These are phyloP conservation scores for Tetanocera ferruginea DNA, from an alignment of 2,888 invertebrate genomes.

Conservation along the genomic window DNA sequence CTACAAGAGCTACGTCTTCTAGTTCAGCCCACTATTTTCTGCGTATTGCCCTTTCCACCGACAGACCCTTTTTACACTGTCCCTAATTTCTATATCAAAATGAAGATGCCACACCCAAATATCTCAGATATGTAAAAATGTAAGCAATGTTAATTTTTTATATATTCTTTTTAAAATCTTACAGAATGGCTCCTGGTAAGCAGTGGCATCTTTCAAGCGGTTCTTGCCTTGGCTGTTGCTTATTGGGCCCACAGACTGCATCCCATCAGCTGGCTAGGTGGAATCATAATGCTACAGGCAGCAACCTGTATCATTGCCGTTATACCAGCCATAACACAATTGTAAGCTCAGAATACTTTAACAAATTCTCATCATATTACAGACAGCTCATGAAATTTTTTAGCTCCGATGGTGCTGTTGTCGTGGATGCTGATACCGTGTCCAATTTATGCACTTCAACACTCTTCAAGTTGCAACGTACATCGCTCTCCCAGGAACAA, in stretches of 20 bases:
- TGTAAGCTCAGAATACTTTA: slow-evolving; percentile 54
- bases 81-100: too few species aligned
- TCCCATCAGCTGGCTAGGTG: slow-evolving; percentile 74
- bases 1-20: too few species aligned
- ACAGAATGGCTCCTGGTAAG: slow-evolving; percentile 74
- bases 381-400: neutral
- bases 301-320: slow-evolving; percentile 71
- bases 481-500: slow-evolving; percentile 56
- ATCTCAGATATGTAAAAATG: too few species aligned
- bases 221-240: slow-evolving; percentile 72
- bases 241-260: slow-evolving; percentile 75
- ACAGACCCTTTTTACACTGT: too few species aligned
- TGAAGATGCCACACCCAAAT: too few species aligned
- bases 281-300: slow-evolving; percentile 72
- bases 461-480: slow-evolving; percentile 41
- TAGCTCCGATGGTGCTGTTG: slow-evolving; percentile 54
- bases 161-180: slow-evolving; percentile 48
- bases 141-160: too few species aligned
- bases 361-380: neutral
- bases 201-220: slow-evolving; percentile 72
- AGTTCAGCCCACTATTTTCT: too few species aligned
- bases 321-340: slow-evolving; percentile 73
- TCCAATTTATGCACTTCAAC: slow-evolving; percentile 58
- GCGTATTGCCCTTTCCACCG: too few species aligned
- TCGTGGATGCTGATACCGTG: slow-evolving; percentile 45